Evolutionary conservation across 2,888 invertebrate genomes (phyloP), one percentile per base, ranked within the genome.

Genomic region (Corbicula japonica): DNA sequence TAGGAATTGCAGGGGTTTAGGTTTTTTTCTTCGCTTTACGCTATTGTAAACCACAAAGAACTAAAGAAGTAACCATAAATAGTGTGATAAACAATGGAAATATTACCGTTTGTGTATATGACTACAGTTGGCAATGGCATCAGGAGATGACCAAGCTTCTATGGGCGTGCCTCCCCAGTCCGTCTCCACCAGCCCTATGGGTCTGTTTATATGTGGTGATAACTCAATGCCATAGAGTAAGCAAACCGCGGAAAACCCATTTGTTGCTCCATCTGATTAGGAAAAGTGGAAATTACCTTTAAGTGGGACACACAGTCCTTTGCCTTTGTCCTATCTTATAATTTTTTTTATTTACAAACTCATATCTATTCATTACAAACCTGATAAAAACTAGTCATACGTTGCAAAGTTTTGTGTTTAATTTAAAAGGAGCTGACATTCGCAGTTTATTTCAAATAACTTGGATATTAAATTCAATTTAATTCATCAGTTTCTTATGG

Each of bases 131-230:
- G 58, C 46, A n/a, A 79, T 46, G 1, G 78, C 82, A 23, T 82
- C 82, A 5, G 76, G 78, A 0, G 82, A 76, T 8, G 78, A 79
- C 82, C 82, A 82, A 1, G 58, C 70, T 48, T 82, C 78, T 23
- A 82, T 76, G 3, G 62, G 23, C 2, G 82, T 78, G 10, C 82
- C 82, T 35, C 82, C 82, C 73, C 72, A 78, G 4, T 52, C 62
- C 0, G 82, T 63, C 46, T 78, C 70, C 4, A 82, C 69, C 41
- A 82, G 35, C 32, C 82, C 82, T n/a, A 82, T 82, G 26, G 82
- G 82, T 10, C 76, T 63, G 26, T 76, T 71, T 10, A 78, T 52
- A 26, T 72, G 69, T 5, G 69, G 72, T 18, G 76, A 61, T 15
- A 82, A 26, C 21, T 82, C 73, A 38, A 70, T 41, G 8, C 65